A percentile compares a stretch with the other conserved stretches of the same genome.
Evolutionary conservation across 2,797 vertebrate genomes (phyloP).

Genomic region (Hafferia zeledoni): DNA sequence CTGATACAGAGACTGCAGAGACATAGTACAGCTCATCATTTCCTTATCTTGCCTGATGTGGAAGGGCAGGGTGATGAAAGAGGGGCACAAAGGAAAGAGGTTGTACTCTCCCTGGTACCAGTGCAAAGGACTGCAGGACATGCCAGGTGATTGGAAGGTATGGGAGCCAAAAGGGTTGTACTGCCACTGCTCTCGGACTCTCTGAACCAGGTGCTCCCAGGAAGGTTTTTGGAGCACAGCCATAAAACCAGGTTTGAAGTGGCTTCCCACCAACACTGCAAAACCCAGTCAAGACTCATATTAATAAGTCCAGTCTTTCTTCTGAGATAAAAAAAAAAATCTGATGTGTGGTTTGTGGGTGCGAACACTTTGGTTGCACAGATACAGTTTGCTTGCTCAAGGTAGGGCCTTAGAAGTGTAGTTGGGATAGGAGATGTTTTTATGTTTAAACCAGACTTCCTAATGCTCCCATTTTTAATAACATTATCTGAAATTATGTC

Average conservation of each 20-base stretch:
- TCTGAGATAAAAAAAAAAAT: background rate
- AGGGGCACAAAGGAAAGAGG: background rate
- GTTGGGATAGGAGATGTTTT: background rate
- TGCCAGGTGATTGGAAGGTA: background rate
- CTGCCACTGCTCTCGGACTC: background rate
- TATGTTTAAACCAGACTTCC: background rate
- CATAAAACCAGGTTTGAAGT: background rate
- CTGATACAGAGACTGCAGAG: accelerated
- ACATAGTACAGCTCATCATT: background rate
- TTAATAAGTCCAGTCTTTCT: background rate
- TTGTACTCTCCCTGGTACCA: background rate
- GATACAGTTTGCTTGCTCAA: background rate
- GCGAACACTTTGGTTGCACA: background rate
- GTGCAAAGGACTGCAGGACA: background rate
- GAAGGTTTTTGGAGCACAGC: background rate
- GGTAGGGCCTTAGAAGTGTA: background rate
- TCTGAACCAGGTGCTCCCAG: accelerated
- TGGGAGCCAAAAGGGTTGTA: background rate
- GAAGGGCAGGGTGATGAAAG: background rate
- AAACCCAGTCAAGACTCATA: background rate
- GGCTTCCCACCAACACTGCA: background rate
- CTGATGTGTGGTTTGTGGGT: conserved; percentile 33
- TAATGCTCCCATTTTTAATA: background rate
- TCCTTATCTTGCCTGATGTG: background rate
- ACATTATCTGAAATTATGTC: background rate